These are phyloP conservation scores for Troides oblongomaculatus DNA, from an alignment of 2,888 invertebrate genomes.

Conservation along the genomic window DNA sequence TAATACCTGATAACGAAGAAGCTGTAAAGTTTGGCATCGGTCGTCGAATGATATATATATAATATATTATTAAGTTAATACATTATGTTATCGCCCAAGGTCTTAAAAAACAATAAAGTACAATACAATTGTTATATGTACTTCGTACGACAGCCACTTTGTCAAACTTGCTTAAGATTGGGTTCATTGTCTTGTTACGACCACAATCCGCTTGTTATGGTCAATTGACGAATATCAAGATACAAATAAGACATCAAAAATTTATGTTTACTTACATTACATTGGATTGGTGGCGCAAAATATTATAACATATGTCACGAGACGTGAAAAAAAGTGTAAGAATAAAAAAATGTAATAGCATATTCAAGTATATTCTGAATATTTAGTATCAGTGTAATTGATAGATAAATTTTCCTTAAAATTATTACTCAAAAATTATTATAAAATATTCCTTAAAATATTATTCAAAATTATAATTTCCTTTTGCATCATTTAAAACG, in stretches of 20 bases:
- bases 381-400: too few species aligned
- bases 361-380: too few species aligned
- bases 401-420: too few species aligned
- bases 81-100: conserved; percentile 17
- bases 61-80: background rate
- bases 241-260: conserved; percentile 21
- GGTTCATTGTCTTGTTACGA: conserved; percentile 36
- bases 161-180: conserved; percentile 28
- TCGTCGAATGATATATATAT: background rate
- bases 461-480: background rate
- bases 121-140: conserved; percentile 23
- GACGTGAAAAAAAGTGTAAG: too few species aligned
- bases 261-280: background rate
- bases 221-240: conserved; percentile 37
- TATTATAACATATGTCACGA: too few species aligned
- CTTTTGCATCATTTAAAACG: background rate
- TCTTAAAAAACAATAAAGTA: conserved; percentile 3
- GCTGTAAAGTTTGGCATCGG: background rate
- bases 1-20: background rate
- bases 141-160: conserved; percentile 10
- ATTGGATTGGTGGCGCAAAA: background rate
- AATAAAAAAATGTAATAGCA: too few species aligned
- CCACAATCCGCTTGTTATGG: conserved; percentile 39
- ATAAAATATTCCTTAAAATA: too few species aligned
- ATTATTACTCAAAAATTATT: too few species aligned